Percentiles rank a stretch among this genome's conserved stretches.
Conservation (phyloP, 2,797 vertebrate species). For the Sylvilagus floridanus region DNA sequence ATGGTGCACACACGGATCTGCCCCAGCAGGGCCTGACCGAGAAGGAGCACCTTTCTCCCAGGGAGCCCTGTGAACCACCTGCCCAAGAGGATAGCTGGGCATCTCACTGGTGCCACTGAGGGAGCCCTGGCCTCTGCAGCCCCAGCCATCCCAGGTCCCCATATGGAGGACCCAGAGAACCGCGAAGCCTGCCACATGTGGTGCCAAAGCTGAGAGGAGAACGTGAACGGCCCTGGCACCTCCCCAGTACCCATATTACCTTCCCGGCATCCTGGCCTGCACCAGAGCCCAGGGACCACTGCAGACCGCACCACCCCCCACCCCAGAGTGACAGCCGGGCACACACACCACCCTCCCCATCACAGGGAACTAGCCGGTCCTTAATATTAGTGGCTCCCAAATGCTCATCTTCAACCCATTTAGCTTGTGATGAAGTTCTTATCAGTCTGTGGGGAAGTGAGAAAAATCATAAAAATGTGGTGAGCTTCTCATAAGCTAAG, state of each 20-base stretch:
- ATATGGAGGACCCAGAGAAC: background rate
- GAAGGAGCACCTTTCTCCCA: background rate
- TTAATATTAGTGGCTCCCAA: background rate
- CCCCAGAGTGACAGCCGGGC: background rate
- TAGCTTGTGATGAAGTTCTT: background rate
- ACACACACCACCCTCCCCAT: background rate
- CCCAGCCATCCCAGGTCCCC: background rate
- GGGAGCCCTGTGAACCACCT: background rate
- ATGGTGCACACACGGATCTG: conserved; percentile 15
- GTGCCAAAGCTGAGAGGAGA: background rate
- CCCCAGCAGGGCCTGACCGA: conserved; percentile 10
- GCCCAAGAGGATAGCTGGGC: background rate
- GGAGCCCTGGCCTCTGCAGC: background rate
- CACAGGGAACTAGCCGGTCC: background rate
- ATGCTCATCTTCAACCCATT: background rate
- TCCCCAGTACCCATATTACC: background rate
- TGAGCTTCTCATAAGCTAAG: background rate
- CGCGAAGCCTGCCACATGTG: background rate
- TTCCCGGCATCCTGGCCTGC: too few relatives aligned
- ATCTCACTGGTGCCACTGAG: background rate
- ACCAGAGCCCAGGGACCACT: too few relatives aligned
- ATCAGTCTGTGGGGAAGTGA: background rate
- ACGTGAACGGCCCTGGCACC: background rate
- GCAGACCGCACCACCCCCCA: background rate
- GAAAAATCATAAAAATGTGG: background rate